Evolutionary conservation across 92 coral and sea anemone genomes (phyloP).

Genomic region (Epizoanthus scotinus): DNA sequence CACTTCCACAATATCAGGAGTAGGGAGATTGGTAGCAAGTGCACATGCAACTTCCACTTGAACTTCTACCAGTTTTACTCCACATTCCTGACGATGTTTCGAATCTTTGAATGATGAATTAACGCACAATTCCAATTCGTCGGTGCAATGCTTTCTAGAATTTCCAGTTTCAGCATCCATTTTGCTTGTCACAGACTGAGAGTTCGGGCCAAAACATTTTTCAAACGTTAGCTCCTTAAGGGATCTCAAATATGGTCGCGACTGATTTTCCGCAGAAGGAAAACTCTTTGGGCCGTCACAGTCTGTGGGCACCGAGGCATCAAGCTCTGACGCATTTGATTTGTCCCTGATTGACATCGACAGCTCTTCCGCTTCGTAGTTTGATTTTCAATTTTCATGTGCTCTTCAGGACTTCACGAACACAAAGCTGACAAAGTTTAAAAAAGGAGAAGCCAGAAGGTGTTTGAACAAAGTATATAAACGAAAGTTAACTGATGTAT

Average conservation of each 20-base stretch:
- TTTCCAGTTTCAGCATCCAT: neutral
- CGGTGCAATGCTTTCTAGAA: neutral
- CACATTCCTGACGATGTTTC: neutral
- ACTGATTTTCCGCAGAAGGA: neutral
- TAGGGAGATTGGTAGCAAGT: neutral
- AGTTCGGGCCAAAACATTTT: too few species aligned
- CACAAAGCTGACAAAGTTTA: too few species aligned
- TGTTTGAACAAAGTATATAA: too few species aligned
- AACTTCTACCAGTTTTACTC: neutral
- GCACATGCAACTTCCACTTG: neutral
- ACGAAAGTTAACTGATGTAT: too few species aligned
- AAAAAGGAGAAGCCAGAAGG: too few species aligned
- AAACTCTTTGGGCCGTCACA: neutral
- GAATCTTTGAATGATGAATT: neutral
- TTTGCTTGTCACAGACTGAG: neutral
- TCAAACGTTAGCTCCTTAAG: conserved; percentile 8
- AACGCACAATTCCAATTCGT: neutral
- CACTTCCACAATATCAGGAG: neutral
- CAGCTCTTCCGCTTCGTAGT: neutral
- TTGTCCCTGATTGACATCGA: neutral
- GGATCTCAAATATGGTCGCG: conserved; percentile 1
- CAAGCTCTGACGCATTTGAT: conserved; percentile 8
- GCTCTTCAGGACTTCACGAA: neutral
- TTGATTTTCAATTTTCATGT: too few species aligned
- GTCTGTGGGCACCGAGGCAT: neutral